A percentile compares a stretch with the other conserved stretches of the same genome.
phyloP scores from a whole-genome alignment of 2,888 invertebrate genomes.

The Drosophila acutilabella region DNA sequence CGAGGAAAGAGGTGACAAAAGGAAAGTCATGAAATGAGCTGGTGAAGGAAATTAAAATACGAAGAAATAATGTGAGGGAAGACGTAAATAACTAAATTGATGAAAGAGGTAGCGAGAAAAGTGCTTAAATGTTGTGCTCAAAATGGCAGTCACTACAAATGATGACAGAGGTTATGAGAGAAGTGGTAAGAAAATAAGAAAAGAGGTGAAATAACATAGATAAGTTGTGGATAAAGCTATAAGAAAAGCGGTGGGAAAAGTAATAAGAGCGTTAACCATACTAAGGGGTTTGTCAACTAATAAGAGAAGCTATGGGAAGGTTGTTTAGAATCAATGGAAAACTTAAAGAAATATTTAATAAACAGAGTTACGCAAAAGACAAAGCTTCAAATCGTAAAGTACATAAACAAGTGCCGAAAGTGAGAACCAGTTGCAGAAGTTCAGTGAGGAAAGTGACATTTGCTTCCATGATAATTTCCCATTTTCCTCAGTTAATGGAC shows the following conservation, averaged over 20 bases:
- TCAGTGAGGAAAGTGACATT: not conserved
- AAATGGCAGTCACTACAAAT: not conserved
- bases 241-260: not conserved
- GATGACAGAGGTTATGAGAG: not conserved
- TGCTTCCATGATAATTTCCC: not conserved
- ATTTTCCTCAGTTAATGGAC: not conserved
- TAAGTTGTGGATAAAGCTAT: not conserved
- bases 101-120: not conserved
- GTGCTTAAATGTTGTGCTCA: not conserved
- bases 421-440: not conserved
- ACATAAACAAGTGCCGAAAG: not conserved
- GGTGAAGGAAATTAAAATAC: not conserved
- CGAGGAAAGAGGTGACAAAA: conserved; percentile 20
- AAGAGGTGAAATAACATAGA: not conserved
- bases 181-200: not conserved
- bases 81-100: not conserved
- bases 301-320: not conserved
- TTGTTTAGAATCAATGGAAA: no score
- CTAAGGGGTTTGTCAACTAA: no score
- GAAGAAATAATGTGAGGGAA: not conserved
- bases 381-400: no score
- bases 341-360: no score
- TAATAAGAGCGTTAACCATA: not conserved
- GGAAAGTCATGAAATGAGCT: not conserved
- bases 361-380: no score